These are phyloP conservation scores for Cydia amplana DNA, from an alignment of 1,140 invertebrate genomes.

Conservation along the genomic window DNA sequence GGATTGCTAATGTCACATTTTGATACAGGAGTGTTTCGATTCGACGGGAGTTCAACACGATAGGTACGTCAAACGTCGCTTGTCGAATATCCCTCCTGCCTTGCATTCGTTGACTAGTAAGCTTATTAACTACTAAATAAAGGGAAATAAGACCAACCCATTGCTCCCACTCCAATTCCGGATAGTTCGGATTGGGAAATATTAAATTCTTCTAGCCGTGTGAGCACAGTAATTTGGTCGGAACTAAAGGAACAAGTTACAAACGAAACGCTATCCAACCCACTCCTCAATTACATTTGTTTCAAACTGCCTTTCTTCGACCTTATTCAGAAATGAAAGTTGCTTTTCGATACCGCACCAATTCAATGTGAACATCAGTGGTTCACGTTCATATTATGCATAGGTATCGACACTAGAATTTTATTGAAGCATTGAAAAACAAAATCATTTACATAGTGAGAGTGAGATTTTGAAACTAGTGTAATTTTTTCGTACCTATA, in stretches of 20 bases:
- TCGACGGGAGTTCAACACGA: too few relatives aligned
- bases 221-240: conserved; percentile 3
- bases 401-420: too few relatives aligned
- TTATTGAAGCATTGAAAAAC: too few relatives aligned
- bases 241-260: not conserved
- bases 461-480: too few relatives aligned
- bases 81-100: too few relatives aligned
- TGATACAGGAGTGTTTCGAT: too few relatives aligned
- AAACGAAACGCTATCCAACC: conserved; percentile 2
- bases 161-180: not conserved
- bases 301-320: not conserved
- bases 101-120: too few relatives aligned
- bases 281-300: conserved; percentile 1
- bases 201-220: conserved; percentile 5
- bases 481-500: too few relatives aligned
- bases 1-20: too few relatives aligned
- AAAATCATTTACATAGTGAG: too few relatives aligned
- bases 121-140: not conserved
- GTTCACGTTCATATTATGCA: too few relatives aligned
- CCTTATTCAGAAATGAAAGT: not conserved
- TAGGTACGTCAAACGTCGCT: too few relatives aligned
- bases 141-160: not conserved
- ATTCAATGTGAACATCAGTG: not conserved
- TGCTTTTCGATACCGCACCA: not conserved
- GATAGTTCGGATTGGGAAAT: not conserved